A percentile compares a stretch with the other conserved stretches of the same genome.
Evolutionary conservation across 92 coral and sea anemone genomes (phyloP).

Genomic region (Porites evermanni): DNA sequence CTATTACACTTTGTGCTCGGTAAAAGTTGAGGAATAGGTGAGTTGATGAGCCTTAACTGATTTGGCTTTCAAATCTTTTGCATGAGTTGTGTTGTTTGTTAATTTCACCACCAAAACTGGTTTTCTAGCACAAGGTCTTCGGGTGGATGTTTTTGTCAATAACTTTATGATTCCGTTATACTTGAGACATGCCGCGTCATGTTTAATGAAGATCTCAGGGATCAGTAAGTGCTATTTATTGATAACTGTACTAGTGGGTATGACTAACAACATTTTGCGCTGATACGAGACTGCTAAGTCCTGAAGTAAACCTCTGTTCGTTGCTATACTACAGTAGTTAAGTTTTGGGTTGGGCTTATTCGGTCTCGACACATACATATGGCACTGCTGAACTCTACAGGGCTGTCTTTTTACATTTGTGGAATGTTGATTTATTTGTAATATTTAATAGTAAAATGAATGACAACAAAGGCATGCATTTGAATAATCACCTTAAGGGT

Average conservation of each 20-base stretch:
- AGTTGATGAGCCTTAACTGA: background rate
- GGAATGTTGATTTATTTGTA: background rate
- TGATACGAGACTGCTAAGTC: background rate
- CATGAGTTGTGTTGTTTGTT: background rate
- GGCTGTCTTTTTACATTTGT: background rate
- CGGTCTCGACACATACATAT: background rate
- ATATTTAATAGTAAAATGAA: background rate
- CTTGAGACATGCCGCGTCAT: constrained; percentile 37
- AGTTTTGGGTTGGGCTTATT: background rate
- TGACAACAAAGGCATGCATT: background rate
- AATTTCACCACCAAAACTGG: background rate
- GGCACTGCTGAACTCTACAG: background rate
- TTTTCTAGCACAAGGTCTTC: background rate
- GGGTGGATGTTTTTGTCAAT: constrained; percentile 31
- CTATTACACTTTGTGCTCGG: background rate
- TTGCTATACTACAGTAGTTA: too few species aligned
- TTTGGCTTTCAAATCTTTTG: background rate
- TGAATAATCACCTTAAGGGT: background rate
- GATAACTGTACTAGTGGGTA: background rate
- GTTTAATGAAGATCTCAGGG: background rate
- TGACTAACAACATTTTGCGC: background rate
- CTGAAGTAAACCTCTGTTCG: background rate
- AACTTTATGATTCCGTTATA: constrained; percentile 26
- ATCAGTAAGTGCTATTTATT: background rate
- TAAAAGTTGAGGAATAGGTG: background rate